phyloP scores from a whole-genome alignment of 1,140 invertebrate genomes.

The Lepidurus couesii region DNA sequence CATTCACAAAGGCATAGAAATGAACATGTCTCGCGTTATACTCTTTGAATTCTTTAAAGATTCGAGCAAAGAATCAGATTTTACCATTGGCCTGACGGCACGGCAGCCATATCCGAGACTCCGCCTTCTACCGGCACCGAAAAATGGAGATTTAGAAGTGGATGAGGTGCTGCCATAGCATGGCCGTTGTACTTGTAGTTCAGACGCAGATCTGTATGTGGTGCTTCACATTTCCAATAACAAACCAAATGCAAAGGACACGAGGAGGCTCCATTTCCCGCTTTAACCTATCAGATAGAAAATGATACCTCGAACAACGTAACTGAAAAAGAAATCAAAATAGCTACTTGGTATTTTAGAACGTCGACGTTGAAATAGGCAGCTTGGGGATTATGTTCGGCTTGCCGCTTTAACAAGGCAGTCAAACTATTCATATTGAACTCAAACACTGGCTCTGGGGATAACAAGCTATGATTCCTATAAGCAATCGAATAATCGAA shows the following conservation, averaged over 20 bases:
- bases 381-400: slow-evolving; percentile 85
- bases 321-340: slow-evolving; percentile 29
- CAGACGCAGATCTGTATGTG: slow-evolving; percentile 81
- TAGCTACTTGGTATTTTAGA: slow-evolving; percentile 26
- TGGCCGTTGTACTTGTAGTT: slow-evolving; percentile 93
- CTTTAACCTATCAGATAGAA: slow-evolving; percentile 59
- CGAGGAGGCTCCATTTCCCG: slow-evolving; percentile 71
- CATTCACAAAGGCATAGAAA: background rate
- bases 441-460: slow-evolving; percentile 54
- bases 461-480: slow-evolving; percentile 58
- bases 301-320: slow-evolving; percentile 22
- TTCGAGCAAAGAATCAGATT: slow-evolving; percentile 33
- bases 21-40: background rate
- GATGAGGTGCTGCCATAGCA: slow-evolving; percentile 73
- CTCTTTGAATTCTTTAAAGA: background rate
- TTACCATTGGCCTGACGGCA: slow-evolving; percentile 81
- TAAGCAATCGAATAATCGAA: slow-evolving; percentile 40
- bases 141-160: slow-evolving; percentile 78
- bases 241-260: slow-evolving; percentile 86
- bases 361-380: slow-evolving; percentile 98
- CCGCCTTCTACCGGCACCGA: slow-evolving; percentile 80
- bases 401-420: slow-evolving; percentile 75
- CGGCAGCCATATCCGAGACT: slow-evolving; percentile 80
- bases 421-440: slow-evolving; percentile 92
- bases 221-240: slow-evolving; percentile 90